Evolutionary conservation across 23 tunicate genomes (phyloP), one percentile per base, ranked within the genome.

Genomic region (Ascidia mentula): DNA sequence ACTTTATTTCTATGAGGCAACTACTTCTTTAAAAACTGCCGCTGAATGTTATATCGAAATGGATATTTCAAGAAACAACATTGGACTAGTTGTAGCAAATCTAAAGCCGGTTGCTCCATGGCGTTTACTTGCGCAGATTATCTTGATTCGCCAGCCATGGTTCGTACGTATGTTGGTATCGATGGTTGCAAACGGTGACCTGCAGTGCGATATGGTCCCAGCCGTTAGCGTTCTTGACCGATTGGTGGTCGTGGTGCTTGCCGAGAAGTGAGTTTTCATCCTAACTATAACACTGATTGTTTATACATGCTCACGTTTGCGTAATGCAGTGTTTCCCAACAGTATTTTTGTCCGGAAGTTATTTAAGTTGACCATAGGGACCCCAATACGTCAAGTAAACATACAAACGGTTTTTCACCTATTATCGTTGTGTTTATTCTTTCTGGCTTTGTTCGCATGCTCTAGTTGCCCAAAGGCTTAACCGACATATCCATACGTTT

Each of bases 171-270:
- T 74, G 53, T 53, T 93, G 45, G 85, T 93, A 18, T 30, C 61
- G 37, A 84, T 93, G 98, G 88, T 93, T n/a, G 79, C 69, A 17
- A 77, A 37, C n/a, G 98, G 98, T 31, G 98, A 93, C 74, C 59
- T 95, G 45, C 99, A 95, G 71, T 90, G 95, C 69, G 96, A 95
- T 80, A 90, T 95, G 92, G 99, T 95, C 17, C 99, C 99, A 9
- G 95, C 99, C 2, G 87, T 95, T n/a, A 89, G 96, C 80, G 99
- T 95, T 18, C 59, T 95, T 0, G 99, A 95, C 60, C 87, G 99
- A 22, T 84, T 95, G n/a, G 92, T 95, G 69, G 99, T 95, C 24
- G 99, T 95, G 40, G 91, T 95, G 59, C 75, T 95, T n/a, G 83
- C 99, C 0, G 91, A 95, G 65, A 83, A 74, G 96, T 86, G 72